Evolutionary conservation across 2,888 invertebrate species (phyloP).

Genomic region (Ornithoptera priamus): DNA sequence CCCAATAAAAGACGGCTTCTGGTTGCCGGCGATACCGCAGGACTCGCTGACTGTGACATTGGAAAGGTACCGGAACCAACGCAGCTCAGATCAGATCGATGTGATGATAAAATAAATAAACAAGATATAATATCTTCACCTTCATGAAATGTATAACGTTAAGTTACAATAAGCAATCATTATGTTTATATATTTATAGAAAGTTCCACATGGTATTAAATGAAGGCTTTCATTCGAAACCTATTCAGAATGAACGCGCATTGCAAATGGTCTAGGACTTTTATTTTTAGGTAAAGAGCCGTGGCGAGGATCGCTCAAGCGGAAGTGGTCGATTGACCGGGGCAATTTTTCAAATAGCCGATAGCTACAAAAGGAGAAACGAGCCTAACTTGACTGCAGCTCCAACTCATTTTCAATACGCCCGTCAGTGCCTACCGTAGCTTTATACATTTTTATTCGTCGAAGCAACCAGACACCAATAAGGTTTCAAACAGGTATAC

Average conservation of each 20-base stretch:
- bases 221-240: not conserved
- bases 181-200: not conserved
- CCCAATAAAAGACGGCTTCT: no score
- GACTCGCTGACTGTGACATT: no score
- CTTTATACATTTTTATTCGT: no score
- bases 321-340: slow-evolving; percentile 26
- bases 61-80: no score
- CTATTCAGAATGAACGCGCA: slow-evolving; percentile 5
- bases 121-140: no score
- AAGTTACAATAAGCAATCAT: no score
- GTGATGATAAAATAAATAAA: no score
- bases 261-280: slow-evolving; percentile 8
- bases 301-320: slow-evolving; percentile 4
- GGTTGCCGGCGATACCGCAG: no score
- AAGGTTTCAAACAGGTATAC: no score
- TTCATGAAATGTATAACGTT: no score
- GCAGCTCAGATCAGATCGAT: no score
- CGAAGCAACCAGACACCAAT: no score
- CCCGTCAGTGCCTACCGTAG: not conserved
- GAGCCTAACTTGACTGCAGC: slow-evolving; percentile 6
- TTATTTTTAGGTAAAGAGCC: slow-evolving; percentile 16
- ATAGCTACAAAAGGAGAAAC: slow-evolving; percentile 24
- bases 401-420: slow-evolving; percentile 25
- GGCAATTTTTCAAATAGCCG: slow-evolving; percentile 28
- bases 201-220: not conserved